These are phyloP conservation scores for Hipposideros larvatus DNA, from an alignment of 2,797 vertebrate species.

Conservation along the genomic window DNA sequence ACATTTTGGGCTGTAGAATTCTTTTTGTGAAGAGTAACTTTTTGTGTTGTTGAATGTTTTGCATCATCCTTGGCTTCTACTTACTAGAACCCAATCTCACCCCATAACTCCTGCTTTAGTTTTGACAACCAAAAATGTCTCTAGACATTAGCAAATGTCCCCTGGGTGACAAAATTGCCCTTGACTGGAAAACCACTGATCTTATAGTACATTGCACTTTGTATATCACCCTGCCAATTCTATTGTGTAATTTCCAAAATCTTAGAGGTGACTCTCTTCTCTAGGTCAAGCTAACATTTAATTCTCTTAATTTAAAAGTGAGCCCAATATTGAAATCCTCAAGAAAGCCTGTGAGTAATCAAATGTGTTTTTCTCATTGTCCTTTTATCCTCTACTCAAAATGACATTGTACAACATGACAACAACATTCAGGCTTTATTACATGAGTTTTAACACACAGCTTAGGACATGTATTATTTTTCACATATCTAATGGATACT, in stretches of 20 bases:
- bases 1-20: not conserved
- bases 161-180: not conserved
- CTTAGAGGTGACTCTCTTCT: not conserved
- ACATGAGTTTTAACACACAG: not conserved
- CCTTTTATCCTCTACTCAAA: not conserved
- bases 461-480: conserved; percentile 16
- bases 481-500: not conserved
- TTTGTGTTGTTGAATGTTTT: not conserved
- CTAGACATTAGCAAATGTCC: not conserved
- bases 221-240: not conserved
- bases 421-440: not conserved
- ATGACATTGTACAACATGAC: not conserved
- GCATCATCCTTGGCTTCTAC: not conserved
- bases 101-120: not conserved
- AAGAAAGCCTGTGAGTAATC: not conserved
- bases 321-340: not conserved
- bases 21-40: not conserved
- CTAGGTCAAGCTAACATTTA: not conserved
- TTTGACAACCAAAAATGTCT: not conserved
- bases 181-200: not conserved
- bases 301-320: conserved; percentile 23
- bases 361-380: not conserved
- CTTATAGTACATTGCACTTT: not conserved
- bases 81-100: not conserved
- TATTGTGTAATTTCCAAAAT: not conserved